Evolutionary conservation across 2,888 invertebrate species (phyloP).

Genomic region (Phragmatobia fuliginosa): DNA sequence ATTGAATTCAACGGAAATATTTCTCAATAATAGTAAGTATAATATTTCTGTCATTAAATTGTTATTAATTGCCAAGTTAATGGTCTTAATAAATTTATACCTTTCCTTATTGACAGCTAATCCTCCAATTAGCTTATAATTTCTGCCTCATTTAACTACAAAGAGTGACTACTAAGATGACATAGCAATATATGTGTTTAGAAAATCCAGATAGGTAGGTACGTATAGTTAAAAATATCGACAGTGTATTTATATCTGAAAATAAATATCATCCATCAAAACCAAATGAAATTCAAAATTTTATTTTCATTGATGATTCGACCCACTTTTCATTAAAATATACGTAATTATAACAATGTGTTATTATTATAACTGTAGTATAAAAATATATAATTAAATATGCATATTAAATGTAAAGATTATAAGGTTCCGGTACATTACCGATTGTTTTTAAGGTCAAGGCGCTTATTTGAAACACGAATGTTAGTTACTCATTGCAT

Average conservation of each 20-base stretch:
- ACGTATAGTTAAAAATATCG: background rate
- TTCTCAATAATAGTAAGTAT: too few species aligned
- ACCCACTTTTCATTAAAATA: background rate
- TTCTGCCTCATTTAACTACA: background rate
- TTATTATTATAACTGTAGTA: background rate
- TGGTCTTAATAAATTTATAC: background rate
- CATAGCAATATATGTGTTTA: background rate
- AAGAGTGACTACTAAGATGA: background rate
- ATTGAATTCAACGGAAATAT: background rate
- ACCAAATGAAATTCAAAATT: background rate
- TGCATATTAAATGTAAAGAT: background rate
- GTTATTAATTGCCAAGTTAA: background rate
- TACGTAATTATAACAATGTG: background rate
- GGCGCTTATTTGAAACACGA: conserved; percentile 44
- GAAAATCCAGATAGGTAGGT: background rate
- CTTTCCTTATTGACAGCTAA: background rate
- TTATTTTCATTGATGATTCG: background rate
- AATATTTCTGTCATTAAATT: background rate
- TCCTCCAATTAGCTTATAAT: background rate
- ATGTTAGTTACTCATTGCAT: conserved; percentile 16
- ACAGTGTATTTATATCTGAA: background rate
- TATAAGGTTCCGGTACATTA: background rate
- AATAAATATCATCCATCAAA: background rate
- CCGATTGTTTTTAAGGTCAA: conserved; percentile 49
- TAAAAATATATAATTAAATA: background rate